A percentile compares a stretch with the other conserved stretches of the same genome.
Conservation (phyloP, 2,888 invertebrate species). For the Polymixis lichenea region DNA sequence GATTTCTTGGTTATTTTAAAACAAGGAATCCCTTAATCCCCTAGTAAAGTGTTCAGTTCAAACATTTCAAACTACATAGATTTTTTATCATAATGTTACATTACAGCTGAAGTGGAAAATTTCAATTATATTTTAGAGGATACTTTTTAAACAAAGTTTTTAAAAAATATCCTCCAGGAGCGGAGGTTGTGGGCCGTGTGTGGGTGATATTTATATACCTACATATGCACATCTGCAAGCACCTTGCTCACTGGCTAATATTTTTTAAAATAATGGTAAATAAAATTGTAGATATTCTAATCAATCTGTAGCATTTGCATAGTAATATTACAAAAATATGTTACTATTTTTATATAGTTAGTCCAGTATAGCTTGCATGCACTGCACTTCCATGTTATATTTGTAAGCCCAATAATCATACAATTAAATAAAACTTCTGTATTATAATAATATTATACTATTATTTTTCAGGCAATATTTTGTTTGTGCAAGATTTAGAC, state of each 20-base stretch:
- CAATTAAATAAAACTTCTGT: conserved; percentile 52
- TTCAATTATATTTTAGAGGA: too few species aligned
- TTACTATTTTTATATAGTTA: neutral
- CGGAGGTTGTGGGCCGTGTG: neutral
- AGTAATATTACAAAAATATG: neutral
- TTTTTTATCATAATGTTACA: too few species aligned
- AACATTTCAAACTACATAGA: too few species aligned
- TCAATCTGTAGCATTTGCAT: neutral
- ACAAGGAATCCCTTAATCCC: too few species aligned
- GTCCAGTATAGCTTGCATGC: neutral
- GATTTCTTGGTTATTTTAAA: too few species aligned
- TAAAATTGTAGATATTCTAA: neutral
- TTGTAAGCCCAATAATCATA: neutral
- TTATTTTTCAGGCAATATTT: conserved; percentile 74
- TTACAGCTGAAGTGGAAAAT: too few species aligned
- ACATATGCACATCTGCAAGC: neutral
- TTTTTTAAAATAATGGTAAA: neutral
- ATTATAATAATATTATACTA: conserved; percentile 66
- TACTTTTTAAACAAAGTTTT: too few species aligned
- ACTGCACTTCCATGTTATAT: neutral
- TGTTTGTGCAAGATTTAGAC: conserved; percentile 71
- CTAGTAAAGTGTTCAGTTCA: too few species aligned
- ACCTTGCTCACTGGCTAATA: neutral
- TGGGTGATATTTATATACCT: neutral
- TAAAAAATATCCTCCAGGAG: neutral